A percentile compares a stretch with the other conserved stretches of the same genome.
phyloP scores from a whole-genome alignment of 1,140 invertebrate genomes.

The Varroa destructor region DNA sequence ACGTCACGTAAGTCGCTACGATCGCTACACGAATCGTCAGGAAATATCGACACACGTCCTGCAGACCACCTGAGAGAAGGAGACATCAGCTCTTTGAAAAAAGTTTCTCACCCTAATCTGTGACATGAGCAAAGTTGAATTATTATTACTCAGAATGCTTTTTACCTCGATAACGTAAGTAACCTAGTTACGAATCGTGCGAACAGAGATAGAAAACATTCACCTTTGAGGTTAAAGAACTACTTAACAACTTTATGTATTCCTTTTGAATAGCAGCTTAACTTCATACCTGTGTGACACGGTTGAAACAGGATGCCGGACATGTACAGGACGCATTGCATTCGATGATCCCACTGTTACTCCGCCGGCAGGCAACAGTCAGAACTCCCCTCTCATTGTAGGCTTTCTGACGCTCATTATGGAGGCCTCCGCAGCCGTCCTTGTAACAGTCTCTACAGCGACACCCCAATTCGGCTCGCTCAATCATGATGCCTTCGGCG shows the following conservation, averaged over 20 bases:
- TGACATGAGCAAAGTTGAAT: no score
- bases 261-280: no score
- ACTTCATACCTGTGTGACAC: slow-evolving; percentile 19
- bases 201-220: no score
- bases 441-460: background rate
- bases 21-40: no score
- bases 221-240: no score
- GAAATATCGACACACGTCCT: no score
- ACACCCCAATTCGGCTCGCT: background rate
- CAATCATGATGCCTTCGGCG: background rate
- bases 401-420: background rate
- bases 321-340: slow-evolving; percentile 6
- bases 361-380: background rate
- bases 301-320: slow-evolving; percentile 13
- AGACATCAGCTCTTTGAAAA: no score
- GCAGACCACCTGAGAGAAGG: no score
- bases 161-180: background rate
- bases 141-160: background rate
- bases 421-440: background rate
- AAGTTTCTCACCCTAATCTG: no score
- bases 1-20: no score
- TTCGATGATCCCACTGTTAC: background rate
- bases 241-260: no score
- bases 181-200: no score
- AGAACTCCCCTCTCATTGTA: background rate